These are phyloP conservation scores for Callyntrura guangdongensis DNA, from an alignment of 2,888 invertebrate genomes.

Conservation along the genomic window DNA sequence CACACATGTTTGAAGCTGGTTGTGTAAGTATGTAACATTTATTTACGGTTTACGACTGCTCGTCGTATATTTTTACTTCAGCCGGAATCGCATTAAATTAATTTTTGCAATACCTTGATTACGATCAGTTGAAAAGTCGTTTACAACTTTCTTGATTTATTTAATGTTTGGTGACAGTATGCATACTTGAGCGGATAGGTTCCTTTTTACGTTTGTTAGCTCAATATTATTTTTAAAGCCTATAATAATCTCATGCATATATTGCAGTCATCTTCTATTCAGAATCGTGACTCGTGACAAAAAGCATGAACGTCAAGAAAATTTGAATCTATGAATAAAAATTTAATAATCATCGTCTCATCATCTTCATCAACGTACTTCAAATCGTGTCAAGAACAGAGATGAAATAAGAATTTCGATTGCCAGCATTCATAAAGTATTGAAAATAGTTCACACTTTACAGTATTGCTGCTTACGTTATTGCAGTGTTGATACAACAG, in stretches of 20 bases:
- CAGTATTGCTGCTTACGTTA: background rate
- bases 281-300: slow-evolving; percentile 52
- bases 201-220: slow-evolving; percentile 21
- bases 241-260: background rate
- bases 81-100: slow-evolving; percentile 40
- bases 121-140: slow-evolving; percentile 41
- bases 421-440: slow-evolving; percentile 34
- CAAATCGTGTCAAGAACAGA: slow-evolving; percentile 60
- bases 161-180: slow-evolving; percentile 45
- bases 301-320: slow-evolving; percentile 42
- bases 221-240: background rate
- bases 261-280: slow-evolving; percentile 8
- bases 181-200: background rate
- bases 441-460: slow-evolving; percentile 50
- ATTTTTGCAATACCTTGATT: slow-evolving; percentile 42
- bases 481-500: background rate
- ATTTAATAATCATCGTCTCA: slow-evolving; percentile 51
- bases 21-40: background rate
- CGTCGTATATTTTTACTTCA: background rate
- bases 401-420: slow-evolving; percentile 12
- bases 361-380: slow-evolving; percentile 45
- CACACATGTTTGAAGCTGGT: background rate
- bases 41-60: background rate
- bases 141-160: slow-evolving; percentile 53
- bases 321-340: slow-evolving; percentile 16